Evolutionary conservation across 2,797 vertebrate species (phyloP), one percentile per base, ranked within the genome.

Genomic region (Oreochromis grahami): DNA sequence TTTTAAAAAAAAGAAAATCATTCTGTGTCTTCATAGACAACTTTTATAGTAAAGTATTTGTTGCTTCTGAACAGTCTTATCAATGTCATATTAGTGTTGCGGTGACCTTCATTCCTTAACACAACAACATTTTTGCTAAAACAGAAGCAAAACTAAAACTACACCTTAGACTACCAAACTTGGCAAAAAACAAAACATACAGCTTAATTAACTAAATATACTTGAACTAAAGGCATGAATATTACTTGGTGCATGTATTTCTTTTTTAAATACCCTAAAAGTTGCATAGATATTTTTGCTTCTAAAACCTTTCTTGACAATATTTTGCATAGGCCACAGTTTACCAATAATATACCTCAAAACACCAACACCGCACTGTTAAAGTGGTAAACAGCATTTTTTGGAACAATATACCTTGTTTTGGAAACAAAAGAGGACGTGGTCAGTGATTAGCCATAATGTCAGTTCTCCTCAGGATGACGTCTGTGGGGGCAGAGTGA

Each of bases 371-470:
- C 72, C 26, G 76, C 41, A 63, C 13, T 80, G 34, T 83, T 81
- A 86, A 87, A 87, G 87, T 83, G 82, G 79, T 10, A 81, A 12
- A 77, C 81, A 80, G 53, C 21, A 5, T 68, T 21, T 77, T 48
- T 41, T 63, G 70, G 81, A 87, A 82, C 12, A 72, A 72, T 48
- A 90, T 77, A 92, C 84, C 85, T 87, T 78, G 85, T 12, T 84
- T 41, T 29, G 43, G 36, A 76, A 68, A 72, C 1, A 81, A 52
- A 87, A n/a, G 15, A 56, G 17, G n/a, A 50, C 7, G 76, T 77
- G 80, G 24, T 80, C 11, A 34, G 1, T 68, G 77, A 79, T 78
- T 3, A 85, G 58, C 19, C 10, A 48, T 77, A 10, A 86, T 83
- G 77, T 70, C 56, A 55, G 74, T 58, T 21, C 80, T 58, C 56